Base-by-base conservation (phyloP, 2,888 invertebrate genomes). In the Meganola albula region DNA sequence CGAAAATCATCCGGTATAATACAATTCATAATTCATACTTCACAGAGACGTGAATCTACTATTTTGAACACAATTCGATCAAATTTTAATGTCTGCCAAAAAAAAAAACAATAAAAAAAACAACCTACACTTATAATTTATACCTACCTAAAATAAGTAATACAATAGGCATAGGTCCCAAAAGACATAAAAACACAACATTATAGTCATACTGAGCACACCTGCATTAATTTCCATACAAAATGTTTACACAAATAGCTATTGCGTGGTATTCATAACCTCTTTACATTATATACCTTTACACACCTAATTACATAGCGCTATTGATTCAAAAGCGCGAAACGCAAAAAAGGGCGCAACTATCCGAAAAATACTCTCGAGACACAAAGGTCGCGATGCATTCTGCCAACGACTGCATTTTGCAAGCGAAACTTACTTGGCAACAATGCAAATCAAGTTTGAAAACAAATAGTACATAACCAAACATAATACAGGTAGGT, bases 381-480 rank as follows among this genome's bases (percentile, higher is more conserved):
- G 48, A 56, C 51, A 59, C 60, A 66, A 65, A 73, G 67, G 62
- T 65, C 61, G 63, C 51, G 36, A 60, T 51, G 58, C 49, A 40
- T 51, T 58, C 58, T 58, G 54, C 67, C 61, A 65, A 60, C 61
- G 60, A 48, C 46, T 61, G 62, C 63, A 60, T 59, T 55, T 56
- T 41, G 58, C 58, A 57, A 63, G 45, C 57, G 46, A 56, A 61
- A 59, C 52, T 46, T 53, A 52, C 57, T 63, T 58, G 60, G 62
- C 67, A 66, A 65, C 63, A 63, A 57, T 60, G 58, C 57, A 54
- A 48, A 58, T 58, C 62, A 61, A 62, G 63, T 64, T 68, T 58
- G 56, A 55, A 65, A 66, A 64, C 58, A 66, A 63, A 71, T 58
- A n/a, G n/a, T n/a, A 61, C 59, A 61, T 63, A 70, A 62, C 60